Evolutionary conservation across 2,797 vertebrate genomes (phyloP).

Genomic region (Limosa lapponica): DNA sequence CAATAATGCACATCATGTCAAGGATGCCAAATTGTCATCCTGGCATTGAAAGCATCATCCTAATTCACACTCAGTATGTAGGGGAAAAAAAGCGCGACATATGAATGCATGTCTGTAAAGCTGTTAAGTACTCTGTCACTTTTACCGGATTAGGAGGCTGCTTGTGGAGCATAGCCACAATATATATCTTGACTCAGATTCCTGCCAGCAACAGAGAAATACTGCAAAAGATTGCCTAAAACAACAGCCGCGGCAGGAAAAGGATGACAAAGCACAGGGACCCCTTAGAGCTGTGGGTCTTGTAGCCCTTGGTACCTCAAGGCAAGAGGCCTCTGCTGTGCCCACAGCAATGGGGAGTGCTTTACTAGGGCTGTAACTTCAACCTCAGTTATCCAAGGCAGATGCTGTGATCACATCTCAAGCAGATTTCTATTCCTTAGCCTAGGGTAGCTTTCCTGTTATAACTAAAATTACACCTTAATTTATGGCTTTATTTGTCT

Average conservation of each 20-base stretch:
- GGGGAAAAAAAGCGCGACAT: accelerated
- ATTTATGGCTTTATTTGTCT: conserved; percentile 63
- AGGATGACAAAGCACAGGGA: background rate
- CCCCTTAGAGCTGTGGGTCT: background rate
- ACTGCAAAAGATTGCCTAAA: background rate
- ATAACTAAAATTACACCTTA: conserved; percentile 42
- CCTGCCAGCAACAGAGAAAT: background rate
- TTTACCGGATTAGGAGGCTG: background rate
- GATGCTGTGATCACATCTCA: background rate
- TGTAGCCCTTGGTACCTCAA: background rate
- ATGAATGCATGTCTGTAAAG: background rate
- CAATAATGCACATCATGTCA: background rate
- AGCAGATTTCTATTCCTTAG: background rate
- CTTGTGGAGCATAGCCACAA: background rate
- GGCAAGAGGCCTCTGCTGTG: background rate
- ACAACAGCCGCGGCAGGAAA: background rate
- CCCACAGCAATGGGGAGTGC: background rate
- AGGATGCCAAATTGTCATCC: background rate
- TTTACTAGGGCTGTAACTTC: background rate
- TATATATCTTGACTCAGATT: background rate
- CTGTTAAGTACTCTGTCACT: background rate
- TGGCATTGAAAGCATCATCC: background rate
- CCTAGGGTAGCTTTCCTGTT: conserved; percentile 3
- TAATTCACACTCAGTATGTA: background rate
- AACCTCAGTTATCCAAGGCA: background rate